Conservation (phyloP, 1,140 invertebrate genomes). For the Drosophila arizonae region DNA sequence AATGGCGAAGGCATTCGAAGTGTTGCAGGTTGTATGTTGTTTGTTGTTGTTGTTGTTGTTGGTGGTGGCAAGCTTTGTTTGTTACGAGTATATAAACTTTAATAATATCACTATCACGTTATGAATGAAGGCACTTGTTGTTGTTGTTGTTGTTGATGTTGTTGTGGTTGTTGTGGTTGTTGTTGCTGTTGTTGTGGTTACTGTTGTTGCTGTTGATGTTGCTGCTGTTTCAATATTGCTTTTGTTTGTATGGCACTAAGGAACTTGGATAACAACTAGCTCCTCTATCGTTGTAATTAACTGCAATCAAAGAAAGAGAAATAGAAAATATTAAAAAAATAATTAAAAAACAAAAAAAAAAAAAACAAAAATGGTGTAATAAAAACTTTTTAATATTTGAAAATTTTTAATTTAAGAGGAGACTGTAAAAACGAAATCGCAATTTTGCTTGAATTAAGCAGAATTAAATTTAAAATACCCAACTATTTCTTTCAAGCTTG, state of each 20-base stretch:
- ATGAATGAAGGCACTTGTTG: constrained; percentile 70
- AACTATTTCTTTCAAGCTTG: too few relatives aligned
- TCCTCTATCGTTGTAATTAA: constrained; percentile 39
- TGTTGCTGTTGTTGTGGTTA: constrained; percentile 40
- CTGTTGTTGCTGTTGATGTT: constrained; percentile 23
- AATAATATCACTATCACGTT: constrained; percentile 74
- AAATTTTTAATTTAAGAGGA: too few relatives aligned
- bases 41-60: constrained; percentile 36
- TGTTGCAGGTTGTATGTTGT: constrained; percentile 24
- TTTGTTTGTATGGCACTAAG: constrained; percentile 73
- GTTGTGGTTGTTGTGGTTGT: constrained; percentile 19
- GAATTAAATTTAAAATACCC: too few relatives aligned
- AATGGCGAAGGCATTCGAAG: constrained; percentile 21
- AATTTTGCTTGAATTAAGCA: too few relatives aligned
- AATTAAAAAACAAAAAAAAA: too few relatives aligned
- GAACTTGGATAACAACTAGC: constrained; percentile 56
- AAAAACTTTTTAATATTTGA: too few relatives aligned
- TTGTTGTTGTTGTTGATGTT: constrained; percentile 50
- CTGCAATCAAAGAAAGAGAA: constrained; percentile 20
- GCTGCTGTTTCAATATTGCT: constrained; percentile 57
- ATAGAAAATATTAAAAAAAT: background rate
- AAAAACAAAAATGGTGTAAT: too few relatives aligned
- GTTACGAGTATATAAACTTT: constrained; percentile 75
- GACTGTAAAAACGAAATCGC: too few relatives aligned
- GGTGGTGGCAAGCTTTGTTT: constrained; percentile 53